phyloP scores from a whole-genome alignment of 2,888 invertebrate species.

The Pristionchus exspectatus region DNA sequence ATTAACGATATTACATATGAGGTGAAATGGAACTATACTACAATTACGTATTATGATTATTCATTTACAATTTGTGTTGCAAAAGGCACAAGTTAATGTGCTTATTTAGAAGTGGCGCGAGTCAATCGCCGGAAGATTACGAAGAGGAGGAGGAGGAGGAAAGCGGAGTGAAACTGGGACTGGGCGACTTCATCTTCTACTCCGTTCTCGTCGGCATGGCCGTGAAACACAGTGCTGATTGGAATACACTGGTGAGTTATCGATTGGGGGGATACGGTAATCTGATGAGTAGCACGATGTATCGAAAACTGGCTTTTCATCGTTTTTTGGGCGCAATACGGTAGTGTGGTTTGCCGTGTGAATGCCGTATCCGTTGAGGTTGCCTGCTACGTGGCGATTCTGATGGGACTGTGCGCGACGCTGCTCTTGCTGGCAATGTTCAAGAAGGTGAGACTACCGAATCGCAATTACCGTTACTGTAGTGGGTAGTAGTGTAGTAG shows the following conservation, averaged over 20 bases:
- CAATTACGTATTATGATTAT: neutral
- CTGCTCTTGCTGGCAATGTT: constrained; percentile 94
- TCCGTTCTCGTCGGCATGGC: constrained; percentile 99
- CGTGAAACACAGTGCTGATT: constrained; percentile 91
- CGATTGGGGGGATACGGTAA: neutral
- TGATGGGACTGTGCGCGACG: constrained; percentile 96
- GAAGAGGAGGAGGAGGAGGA: constrained; percentile 39
- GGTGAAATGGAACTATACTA: neutral
- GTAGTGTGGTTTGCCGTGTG: neutral
- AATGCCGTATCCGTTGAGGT: constrained; percentile 79
- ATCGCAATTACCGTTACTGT: neutral
- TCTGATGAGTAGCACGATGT: neutral
- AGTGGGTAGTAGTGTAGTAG: neutral
- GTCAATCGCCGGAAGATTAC: neutral
- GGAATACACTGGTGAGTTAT: constrained; percentile 90
- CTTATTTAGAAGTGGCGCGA: neutral
- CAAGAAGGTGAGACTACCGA: constrained; percentile 79
- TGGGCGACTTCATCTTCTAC: constrained; percentile 99
- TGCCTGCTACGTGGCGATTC: constrained; percentile 98
- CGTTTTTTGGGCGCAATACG: neutral
- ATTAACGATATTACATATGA: too few relatives aligned
- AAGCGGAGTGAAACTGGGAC: constrained; percentile 95
- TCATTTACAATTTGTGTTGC: neutral
- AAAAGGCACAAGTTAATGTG: neutral
- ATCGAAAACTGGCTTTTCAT: neutral